Evolutionary conservation across 1,140 invertebrate genomes (phyloP).

Genomic region (Zaprionus capensis): DNA sequence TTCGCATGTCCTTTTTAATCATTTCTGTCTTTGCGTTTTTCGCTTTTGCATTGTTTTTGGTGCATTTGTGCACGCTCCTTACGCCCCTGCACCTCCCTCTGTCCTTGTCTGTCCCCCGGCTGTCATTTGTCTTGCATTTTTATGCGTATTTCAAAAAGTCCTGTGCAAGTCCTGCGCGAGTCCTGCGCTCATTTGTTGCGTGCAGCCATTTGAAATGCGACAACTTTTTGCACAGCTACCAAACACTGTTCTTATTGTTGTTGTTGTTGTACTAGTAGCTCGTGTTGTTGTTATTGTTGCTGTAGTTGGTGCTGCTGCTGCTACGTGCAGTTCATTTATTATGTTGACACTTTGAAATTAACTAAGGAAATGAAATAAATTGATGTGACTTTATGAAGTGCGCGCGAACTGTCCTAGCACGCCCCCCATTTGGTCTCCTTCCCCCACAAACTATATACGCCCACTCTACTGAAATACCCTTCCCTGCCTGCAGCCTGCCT

Average conservation of each 20-base stretch:
- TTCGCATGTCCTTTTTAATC: slow-evolving; percentile 82
- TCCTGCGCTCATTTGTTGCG: slow-evolving; percentile 77
- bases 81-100: background rate
- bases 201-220: slow-evolving; percentile 82
- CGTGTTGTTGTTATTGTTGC: slow-evolving; percentile 1
- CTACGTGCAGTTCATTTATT: slow-evolving; percentile 82
- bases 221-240: slow-evolving; percentile 73
- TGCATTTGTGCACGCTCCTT: slow-evolving; percentile 72
- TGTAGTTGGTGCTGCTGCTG: slow-evolving; percentile 32
- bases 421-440: background rate
- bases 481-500: background rate
- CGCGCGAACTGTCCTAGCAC: slow-evolving; percentile 57
- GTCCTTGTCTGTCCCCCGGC: slow-evolving; percentile 9
- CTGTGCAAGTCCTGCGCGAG: slow-evolving; percentile 51
- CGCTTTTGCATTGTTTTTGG: slow-evolving; percentile 61
- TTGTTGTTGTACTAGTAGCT: background rate
- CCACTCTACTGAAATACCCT: background rate
- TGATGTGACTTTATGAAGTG: slow-evolving; percentile 82
- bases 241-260: slow-evolving; percentile 32
- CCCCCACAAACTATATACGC: background rate
- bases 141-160: slow-evolving; percentile 79
- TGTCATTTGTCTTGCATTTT: slow-evolving; percentile 77
- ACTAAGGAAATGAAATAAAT: slow-evolving; percentile 82
- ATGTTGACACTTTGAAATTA: slow-evolving; percentile 83
- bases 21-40: slow-evolving; percentile 59